Evolutionary conservation across 2,888 invertebrate species (phyloP), one percentile per base, ranked within the genome.

Genomic region (Apoda limacodes): DNA sequence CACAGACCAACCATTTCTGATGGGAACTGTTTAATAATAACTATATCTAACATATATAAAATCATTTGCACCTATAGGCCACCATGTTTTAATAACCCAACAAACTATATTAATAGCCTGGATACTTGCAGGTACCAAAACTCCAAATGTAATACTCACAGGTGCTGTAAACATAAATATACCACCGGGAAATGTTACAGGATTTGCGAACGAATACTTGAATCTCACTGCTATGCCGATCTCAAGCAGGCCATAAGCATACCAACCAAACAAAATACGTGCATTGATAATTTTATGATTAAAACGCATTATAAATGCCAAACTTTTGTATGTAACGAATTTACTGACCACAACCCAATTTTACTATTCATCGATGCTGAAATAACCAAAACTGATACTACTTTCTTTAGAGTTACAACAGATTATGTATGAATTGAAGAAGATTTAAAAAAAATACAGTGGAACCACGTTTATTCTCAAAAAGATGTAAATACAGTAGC

Each of bases 141-240:
- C 4, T n/a, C n/a, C n/a, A n/a, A 33, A 25, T 23, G 9, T 37
- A 2, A 30, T 36, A 15, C 20, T 33, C 5, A 37, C 37, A 4
- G 37, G 37, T 14, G 37, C 34, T 9, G 22, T 38, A 5, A 38
- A 38, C 11, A 10, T 38, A 5, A 32, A 38, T 28, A 38, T 32
- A 6, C 11, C 35, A 2, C 9, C 35, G 1, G 19, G 22, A 1
- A 30, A 25, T 13, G 10, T 12, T 13, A 27, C 24, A 17, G 21
- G 14, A 12, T 14, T 31, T 20, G 13, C 19, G 3, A 12, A 11
- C n/a, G 9, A 11, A 5, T 37, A 37, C 13, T 21, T 37, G 3
- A 26, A 33, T 11, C 12, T 37, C 11, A 28, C 34, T 20, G 34
- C 37, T 10, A 26, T 9, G 14, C 31, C 25, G 37, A 34, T 6